These are phyloP conservation scores for Caenorhabditis drosophilae DNA, from an alignment of 2,888 invertebrate species.

Conservation along the genomic window DNA sequence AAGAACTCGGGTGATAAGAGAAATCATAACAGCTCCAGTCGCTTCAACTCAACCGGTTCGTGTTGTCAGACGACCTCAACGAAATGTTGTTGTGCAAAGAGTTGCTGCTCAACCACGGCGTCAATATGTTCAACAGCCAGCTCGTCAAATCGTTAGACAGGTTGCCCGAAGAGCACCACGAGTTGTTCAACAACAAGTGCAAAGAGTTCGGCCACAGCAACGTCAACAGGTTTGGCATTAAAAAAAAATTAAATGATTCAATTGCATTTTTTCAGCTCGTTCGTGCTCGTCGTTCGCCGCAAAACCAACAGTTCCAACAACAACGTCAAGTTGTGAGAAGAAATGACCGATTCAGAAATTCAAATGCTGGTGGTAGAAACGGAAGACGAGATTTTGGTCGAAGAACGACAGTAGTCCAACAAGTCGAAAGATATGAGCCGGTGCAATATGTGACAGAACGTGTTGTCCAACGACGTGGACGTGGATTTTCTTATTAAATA, in stretches of 20 bases:
- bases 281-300: constrained; percentile 18
- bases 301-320: constrained; percentile 9
- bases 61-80: constrained; percentile 11
- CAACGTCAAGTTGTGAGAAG: constrained; percentile 2
- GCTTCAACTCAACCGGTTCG: constrained; percentile 18
- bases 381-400: constrained; percentile 8
- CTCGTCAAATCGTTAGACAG: constrained; percentile 8
- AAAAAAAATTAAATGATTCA: not conserved
- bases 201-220: constrained; percentile 11
- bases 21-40: constrained; percentile 27
- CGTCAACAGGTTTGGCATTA: constrained; percentile 15
- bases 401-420: constrained; percentile 10
- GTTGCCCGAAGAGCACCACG: not conserved
- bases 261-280: constrained; percentile 16
- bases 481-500: constrained; percentile 31
- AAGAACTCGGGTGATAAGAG: constrained; percentile 10
- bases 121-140: constrained; percentile 8
- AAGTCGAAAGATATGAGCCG: constrained; percentile 22
- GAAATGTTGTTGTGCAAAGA: constrained; percentile 20
- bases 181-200: not conserved
- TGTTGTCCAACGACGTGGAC: constrained; percentile 24
- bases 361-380: constrained; percentile 2
- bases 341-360: constrained; percentile 18
- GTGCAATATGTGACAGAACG: constrained; percentile 31
- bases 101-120: not conserved